A percentile compares a stretch with the other conserved stretches of the same genome.
Evolutionary conservation across 2,113 vertebrate genomes (phyloP).

Genomic region (Mormyrus lacerda): DNA sequence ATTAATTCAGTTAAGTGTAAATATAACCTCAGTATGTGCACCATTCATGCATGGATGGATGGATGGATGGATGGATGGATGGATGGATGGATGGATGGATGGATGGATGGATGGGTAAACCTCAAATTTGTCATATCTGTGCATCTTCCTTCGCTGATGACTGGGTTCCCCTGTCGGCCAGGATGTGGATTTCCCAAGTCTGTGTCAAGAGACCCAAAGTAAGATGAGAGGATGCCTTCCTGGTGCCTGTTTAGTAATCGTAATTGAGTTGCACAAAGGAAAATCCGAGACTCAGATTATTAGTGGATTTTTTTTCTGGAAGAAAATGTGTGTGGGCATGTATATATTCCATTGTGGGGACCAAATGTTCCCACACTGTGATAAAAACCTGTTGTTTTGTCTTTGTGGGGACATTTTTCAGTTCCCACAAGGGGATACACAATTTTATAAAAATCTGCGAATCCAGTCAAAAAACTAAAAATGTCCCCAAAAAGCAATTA

Average conservation of each 20-base stretch:
- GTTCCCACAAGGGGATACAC: neutral
- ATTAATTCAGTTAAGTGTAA: neutral
- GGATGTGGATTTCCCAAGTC: neutral
- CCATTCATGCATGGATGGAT: neutral
- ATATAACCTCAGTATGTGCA: neutral
- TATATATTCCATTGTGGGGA: neutral
- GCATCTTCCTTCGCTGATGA: neutral
- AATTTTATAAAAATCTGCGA: neutral
- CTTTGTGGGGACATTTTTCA: neutral
- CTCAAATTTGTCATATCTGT: neutral
- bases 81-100: neutral
- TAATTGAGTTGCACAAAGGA: neutral
- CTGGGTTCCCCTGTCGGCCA: neutral
- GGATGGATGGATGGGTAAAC: neutral
- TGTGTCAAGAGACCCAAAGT: neutral
- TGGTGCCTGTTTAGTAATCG: neutral
- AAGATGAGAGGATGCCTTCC: neutral
- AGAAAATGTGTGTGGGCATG: neutral
- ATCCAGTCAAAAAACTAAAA: neutral
- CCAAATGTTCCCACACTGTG: neutral
- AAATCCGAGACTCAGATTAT: neutral
- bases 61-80: neutral
- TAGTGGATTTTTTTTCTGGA: neutral
- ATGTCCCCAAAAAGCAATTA: neutral
- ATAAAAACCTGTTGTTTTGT: neutral